Conservation (phyloP, 2,797 vertebrate genomes). For the Coregonus suidteri region DNA sequence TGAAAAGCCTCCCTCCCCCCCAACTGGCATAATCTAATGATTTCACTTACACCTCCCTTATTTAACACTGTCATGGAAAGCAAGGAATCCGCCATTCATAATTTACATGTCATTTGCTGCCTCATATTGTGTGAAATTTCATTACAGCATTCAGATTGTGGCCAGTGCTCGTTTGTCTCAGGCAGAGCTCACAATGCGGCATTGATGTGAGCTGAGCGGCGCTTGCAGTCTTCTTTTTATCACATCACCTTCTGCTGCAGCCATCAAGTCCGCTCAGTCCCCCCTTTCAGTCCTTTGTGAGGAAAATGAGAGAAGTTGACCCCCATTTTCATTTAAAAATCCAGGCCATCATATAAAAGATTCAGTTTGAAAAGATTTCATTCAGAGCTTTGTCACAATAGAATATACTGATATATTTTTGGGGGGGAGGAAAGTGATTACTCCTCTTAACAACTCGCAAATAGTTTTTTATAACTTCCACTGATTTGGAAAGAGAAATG, state of each 20-base stretch:
- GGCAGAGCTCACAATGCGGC: conserved; percentile 90
- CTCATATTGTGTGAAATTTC: conserved; percentile 98
- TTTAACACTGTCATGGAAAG: conserved; percentile 95
- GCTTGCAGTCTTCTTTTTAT: conserved; percentile 79
- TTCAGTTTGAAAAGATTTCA: conserved; percentile 89
- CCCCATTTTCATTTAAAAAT: conserved; percentile 96
- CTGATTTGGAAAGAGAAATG: conserved; percentile 80
- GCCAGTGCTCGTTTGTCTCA: conserved; percentile 90
- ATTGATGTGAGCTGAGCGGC: conserved; percentile 90
- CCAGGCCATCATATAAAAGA: conserved; percentile 92
- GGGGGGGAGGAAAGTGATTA: conserved; percentile 81
- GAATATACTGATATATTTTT: conserved; percentile 93
- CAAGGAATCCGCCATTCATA: conserved; percentile 95
- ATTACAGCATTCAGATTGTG: conserved; percentile 94
- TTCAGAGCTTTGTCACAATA: conserved; percentile 88
- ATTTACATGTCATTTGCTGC: conserved; percentile 98
- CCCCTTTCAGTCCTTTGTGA: conserved; percentile 92
- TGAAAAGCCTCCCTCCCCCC: conserved; percentile 74
- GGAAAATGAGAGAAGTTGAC: conserved; percentile 96
- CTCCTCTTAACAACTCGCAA: conserved; percentile 73
- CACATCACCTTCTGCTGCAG: conserved; percentile 95
- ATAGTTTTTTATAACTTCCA: conserved; percentile 81
- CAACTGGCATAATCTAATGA: conserved; percentile 90
- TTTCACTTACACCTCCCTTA: conserved; percentile 95
- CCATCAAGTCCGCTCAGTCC: conserved; percentile 88